Evolutionary conservation across 2,888 invertebrate species (phyloP).

Genomic region (Bellardia pandia): DNA sequence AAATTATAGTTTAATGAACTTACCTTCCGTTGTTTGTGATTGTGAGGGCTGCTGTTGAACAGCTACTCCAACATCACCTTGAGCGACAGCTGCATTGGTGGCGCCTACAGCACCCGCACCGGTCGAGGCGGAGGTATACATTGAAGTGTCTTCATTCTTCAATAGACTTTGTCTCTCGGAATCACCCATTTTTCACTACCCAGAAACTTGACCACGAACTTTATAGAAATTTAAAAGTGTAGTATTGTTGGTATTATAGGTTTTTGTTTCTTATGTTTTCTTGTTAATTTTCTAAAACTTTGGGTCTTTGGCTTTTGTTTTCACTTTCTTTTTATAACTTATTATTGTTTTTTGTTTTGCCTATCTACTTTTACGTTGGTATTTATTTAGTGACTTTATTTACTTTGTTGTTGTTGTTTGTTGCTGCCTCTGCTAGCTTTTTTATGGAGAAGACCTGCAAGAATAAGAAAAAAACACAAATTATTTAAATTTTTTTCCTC

Average conservation of each 20-base stretch:
- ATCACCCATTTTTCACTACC: slow-evolving; percentile 79
- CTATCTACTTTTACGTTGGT: slow-evolving; percentile 47
- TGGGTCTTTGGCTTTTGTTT: slow-evolving; percentile 36
- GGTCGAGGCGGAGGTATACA: slow-evolving; percentile 77
- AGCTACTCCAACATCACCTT: slow-evolving; percentile 73
- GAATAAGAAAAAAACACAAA: slow-evolving; percentile 34
- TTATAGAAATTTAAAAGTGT: neutral
- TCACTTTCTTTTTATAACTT: slow-evolving; percentile 45
- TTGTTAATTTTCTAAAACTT: slow-evolving; percentile 29
- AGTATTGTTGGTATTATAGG: neutral
- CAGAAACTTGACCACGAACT: slow-evolving; percentile 14
- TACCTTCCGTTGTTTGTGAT: slow-evolving; percentile 57
- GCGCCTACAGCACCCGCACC: slow-evolving; percentile 17
- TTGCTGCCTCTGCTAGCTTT: slow-evolving; percentile 11
- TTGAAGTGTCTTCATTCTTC: slow-evolving; percentile 79
- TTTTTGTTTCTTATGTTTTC: slow-evolving; percentile 9
- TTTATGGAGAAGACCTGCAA: slow-evolving; percentile 56
- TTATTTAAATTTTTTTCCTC: slow-evolving; percentile 16
- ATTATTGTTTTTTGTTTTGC: slow-evolving; percentile 35
- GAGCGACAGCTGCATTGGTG: neutral
- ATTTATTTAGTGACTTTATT: slow-evolving; percentile 36
- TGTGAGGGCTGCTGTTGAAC: slow-evolving; percentile 52
- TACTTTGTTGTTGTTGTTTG: slow-evolving; percentile 29
- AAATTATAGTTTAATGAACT: slow-evolving; percentile 65
- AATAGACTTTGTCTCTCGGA: slow-evolving; percentile 82